A percentile compares a stretch with the other conserved stretches of the same genome.
These are phyloP conservation scores for Acanthornis magna DNA, from an alignment of 2,797 vertebrate genomes.

Conservation along the genomic window DNA sequence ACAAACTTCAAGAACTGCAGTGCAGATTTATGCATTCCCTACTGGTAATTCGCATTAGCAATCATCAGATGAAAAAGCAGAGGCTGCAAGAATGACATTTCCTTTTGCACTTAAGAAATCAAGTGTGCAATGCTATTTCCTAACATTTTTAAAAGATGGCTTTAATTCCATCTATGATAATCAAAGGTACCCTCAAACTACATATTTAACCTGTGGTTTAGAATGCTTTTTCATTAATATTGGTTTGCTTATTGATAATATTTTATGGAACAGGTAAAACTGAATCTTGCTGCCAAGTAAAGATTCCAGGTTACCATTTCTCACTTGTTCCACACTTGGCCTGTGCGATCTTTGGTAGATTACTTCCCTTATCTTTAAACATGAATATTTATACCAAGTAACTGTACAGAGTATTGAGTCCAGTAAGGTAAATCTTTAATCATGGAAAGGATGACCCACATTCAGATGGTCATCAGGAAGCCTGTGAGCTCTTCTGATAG, in stretches of 20 bases:
- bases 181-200: neutral
- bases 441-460: neutral
- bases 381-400: neutral
- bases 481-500: neutral
- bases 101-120: neutral
- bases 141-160: neutral
- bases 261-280: neutral
- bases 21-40: slow-evolving; percentile 10
- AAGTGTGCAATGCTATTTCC: neutral
- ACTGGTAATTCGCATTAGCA: slow-evolving; percentile 21
- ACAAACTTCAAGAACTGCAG: neutral
- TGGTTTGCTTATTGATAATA: neutral
- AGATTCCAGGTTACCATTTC: neutral
- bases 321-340: neutral
- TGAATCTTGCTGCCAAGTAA: neutral
- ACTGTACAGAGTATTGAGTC: neutral
- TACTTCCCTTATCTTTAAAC: neutral
- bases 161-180: neutral
- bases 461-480: neutral
- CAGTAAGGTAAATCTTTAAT: neutral
- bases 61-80: slow-evolving; percentile 37
- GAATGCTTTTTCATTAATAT: neutral
- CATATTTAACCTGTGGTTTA: neutral
- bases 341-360: neutral
- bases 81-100: slow-evolving; percentile 4